Base-by-base conservation (phyloP, 2,888 invertebrate species). In the Acholoe squamosa region DNA sequence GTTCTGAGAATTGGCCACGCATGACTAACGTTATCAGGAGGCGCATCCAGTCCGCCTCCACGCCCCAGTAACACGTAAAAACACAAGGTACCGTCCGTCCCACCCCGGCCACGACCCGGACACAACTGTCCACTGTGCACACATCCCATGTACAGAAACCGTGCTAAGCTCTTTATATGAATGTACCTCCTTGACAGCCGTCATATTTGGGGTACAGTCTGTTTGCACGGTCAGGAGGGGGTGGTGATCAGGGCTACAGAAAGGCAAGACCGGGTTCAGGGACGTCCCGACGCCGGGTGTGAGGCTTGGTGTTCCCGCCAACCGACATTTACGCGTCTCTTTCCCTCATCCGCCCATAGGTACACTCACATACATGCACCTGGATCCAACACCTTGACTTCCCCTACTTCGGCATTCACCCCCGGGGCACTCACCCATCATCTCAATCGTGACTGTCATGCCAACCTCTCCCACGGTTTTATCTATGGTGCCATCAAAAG, bases 91-190 rank as follows among this genome's bases (percentile, higher is more conserved):
- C 71, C 25, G 71, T 1, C 71, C n/a, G 28, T 28, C 71, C 71
- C 28, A 28, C 14, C 14, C 0, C 71, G 3, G 7, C 71, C 14
- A 14, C 71, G 14, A 71, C 71, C 71, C 71, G 25, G 28, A 22
- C 19, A 71, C 71, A 71, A 28, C 71, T 14, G 71, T 28, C 28
- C n/a, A 14, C 71, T 71, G 28, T 71, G 71, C 71, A 71, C 28
- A 71, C 71, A 71, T 1, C 71, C 14, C 71, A 25, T 3, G 5
- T 14, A 25, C 28, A 28, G 28, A 71, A 61, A 71, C 31, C 14
- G 71, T 71, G 71, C 71, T 71, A 71, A 71, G 71, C 71, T 71
- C 71, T 71, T 71, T 71, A 71, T 71, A 71, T 71, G 71, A 71
- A 71, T 71, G 31, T 71, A 71, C 71, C n/a, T 71, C 71, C 71